Evolutionary conservation across 2,888 invertebrate genomes (phyloP).

Genomic region (Apocheima hispidaria): DNA sequence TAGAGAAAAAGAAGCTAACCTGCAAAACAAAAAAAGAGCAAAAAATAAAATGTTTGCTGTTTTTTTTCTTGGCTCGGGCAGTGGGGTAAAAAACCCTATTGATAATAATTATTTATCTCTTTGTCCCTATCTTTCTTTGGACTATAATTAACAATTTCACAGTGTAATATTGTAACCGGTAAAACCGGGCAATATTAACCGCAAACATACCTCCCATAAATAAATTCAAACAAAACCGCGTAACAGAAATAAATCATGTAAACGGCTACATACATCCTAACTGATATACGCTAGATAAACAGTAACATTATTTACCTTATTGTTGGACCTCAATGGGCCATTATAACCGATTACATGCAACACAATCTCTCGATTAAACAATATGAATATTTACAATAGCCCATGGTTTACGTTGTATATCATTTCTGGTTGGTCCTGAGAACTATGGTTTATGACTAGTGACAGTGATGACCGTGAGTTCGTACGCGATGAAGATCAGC

Average conservation of each 20-base stretch:
- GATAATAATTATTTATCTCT: too few relatives aligned
- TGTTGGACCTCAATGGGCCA: constrained; percentile 47
- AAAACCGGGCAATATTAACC: constrained; percentile 8
- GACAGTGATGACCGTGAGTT: too few relatives aligned
- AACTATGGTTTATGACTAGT: too few relatives aligned
- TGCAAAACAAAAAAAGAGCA: too few relatives aligned
- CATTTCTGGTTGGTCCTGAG: neutral
- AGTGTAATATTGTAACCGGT: neutral
- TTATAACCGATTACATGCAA: constrained; percentile 46
- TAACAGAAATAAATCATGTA: constrained; percentile 21
- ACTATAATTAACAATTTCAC: too few relatives aligned
- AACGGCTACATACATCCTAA: constrained; percentile 27
- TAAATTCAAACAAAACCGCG: constrained; percentile 11
- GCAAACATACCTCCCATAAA: constrained; percentile 2
- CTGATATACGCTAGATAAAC: constrained; percentile 38
- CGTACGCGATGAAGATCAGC: too few relatives aligned
- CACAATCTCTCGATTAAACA: constrained; percentile 44
- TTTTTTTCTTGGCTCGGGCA: too few relatives aligned
- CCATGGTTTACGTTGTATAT: constrained; percentile 12
- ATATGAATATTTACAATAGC: constrained; percentile 43
- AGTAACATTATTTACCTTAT: constrained; percentile 45
- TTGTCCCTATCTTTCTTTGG: too few relatives aligned
- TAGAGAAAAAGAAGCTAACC: too few relatives aligned
- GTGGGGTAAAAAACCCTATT: too few relatives aligned
- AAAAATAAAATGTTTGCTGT: too few relatives aligned